Base-by-base conservation (phyloP, 2,888 invertebrate genomes). In the Dichetophora obliterata region DNA sequence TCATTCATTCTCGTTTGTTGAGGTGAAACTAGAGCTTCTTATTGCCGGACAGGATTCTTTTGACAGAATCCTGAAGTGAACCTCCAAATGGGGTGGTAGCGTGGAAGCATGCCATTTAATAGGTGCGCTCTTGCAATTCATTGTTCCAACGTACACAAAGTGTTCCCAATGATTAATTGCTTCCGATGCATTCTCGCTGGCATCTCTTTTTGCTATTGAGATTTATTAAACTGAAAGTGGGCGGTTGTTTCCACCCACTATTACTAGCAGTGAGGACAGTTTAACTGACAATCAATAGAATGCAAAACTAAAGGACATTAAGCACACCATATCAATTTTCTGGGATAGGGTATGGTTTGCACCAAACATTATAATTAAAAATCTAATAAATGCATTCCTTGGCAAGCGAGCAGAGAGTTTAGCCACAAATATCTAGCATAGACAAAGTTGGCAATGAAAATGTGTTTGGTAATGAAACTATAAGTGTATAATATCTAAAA, bases 81-180 rank as follows among this genome's bases (percentile, higher is more conserved):
- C 65, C 34, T 34, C 11, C 19, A 9, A 59, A 16, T 19, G 6
- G 34, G n/a, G 37, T 19, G 66, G n/a, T 27, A 16, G 9, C 43
- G 16, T 31, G 43, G 8, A 9, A 34, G 34, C 27, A 37, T 19
- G 43, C 3, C 43, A 37, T 9, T 57, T 34, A 27, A 54, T 59
- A 57, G 71, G 57, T 34, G 71, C 57, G 73, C 61, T 19, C 19
- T 61, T 43, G 43, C 61, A 63, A 63, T 73, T 73, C 73, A 73
- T 50, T 73, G 73, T 61, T 48, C 2, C 61, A 48, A 6, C 73
- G 24, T 27, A 22, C 2, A 63, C 50, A 50, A 19, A 59, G 59
- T 73, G 61, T 50, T 24, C 61, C 63, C 50, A 48, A 63, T 73
- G 63, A 73, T 73, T 61, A 63, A 73, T 73, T 73, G 31, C 73